Evolutionary conservation across 2,113 vertebrate genomes (phyloP), one percentile per base, ranked within the genome.

Genomic region (Mellivora capensis): DNA sequence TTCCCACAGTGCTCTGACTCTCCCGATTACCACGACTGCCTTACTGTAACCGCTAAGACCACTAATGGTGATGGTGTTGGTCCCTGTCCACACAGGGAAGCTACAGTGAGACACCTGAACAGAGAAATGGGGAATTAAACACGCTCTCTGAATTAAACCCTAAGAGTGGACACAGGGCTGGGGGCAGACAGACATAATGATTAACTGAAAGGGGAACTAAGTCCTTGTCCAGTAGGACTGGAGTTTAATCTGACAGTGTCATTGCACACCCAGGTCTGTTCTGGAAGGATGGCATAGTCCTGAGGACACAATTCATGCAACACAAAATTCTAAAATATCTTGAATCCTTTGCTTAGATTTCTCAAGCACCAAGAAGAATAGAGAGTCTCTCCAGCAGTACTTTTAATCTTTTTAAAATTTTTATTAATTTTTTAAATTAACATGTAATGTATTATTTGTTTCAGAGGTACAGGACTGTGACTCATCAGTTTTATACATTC

Each of bases 101-200:
- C 39, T 47, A 44, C 6, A 57, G 54, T 39, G 61, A 92, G 74
- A 92, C 52, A 64, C 64, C 31, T 42, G 49, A 81, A 39, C 37
- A 57, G 59, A 74, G 64, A 97, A 79, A 52, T 17, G 25, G 84
- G 64, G 27, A 52, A 71, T 31, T 31, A 39, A 62, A 37, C 47
- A 10, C 4, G 13, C 29, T 20, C 44, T 85, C 94, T 31, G 64
- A 74, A 59, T 69, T 39, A 49, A 83, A 72, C 34, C 27, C 87
- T 69, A 44, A 37, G n/a, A 37, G 37, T 21, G 27, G 7, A 42
- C 61, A n/a, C 2, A 4, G 21, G 23, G 44, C 27, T 27, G 8
- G 69, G 86, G 47, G 31, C 17, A 39, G 21, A 94, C 72, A n/a
- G 94, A 31, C 57, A 77, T 71, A 80, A 97, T 54, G 57, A 97